phyloP scores from a whole-genome alignment of 2,888 invertebrate genomes.

The Melieria picta region DNA sequence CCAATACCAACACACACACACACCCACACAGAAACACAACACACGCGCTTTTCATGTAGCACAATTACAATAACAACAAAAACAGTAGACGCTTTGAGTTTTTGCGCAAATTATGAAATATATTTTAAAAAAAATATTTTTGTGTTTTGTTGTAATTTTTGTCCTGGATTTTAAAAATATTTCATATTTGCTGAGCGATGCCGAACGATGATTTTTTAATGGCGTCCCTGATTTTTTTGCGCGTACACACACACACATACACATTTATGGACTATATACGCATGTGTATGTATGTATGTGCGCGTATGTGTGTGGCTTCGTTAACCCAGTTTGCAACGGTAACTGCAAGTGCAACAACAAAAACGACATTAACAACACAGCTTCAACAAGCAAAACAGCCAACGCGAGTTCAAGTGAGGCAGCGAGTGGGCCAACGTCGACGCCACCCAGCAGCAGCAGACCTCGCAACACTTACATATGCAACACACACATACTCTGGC shows the following conservation, averaged over 20 bases:
- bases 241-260: conserved; percentile 3
- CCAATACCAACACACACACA: not conserved
- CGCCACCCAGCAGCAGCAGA: too few relatives aligned
- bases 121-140: not conserved
- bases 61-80: too few relatives aligned
- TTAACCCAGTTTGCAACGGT: conserved; percentile 44
- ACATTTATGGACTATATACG: conserved; percentile 24
- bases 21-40: not conserved
- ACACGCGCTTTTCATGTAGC: not conserved
- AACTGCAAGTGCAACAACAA: conserved; percentile 13
- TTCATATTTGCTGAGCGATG: not conserved
- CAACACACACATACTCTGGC: too few relatives aligned
- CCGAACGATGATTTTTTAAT: conserved; percentile 26
- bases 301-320: conserved; percentile 44
- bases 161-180: too few relatives aligned
- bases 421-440: too few relatives aligned
- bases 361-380: too few relatives aligned
- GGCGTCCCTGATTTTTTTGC: conserved; percentile 26
- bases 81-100: too few relatives aligned
- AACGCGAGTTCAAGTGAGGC: too few relatives aligned
- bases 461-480: too few relatives aligned
- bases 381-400: too few relatives aligned
- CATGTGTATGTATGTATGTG: conserved; percentile 37
- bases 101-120: too few relatives aligned
- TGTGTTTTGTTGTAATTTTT: not conserved